phyloP scores from a whole-genome alignment of 1,140 invertebrate species.

The Eurosta solidaginis region DNA sequence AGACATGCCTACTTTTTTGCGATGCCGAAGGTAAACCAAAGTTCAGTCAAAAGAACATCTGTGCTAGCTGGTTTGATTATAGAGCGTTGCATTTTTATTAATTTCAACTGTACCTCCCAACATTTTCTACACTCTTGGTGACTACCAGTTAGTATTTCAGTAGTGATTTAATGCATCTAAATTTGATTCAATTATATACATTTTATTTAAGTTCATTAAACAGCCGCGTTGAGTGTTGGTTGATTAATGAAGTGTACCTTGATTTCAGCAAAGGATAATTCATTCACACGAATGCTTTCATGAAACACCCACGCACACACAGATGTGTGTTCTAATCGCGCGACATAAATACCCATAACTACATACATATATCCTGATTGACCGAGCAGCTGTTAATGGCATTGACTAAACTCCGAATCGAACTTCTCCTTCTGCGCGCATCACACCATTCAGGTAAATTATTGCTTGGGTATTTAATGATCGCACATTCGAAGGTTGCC shows the following conservation, averaged over 20 bases:
- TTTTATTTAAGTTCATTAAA: not conserved
- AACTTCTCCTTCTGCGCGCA: not conserved
- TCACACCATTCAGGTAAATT: not conserved
- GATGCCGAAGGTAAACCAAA: no score
- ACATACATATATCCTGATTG: no score
- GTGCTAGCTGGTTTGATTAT: no score
- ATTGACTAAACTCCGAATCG: not conserved
- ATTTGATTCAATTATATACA: not conserved
- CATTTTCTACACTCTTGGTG: no score
- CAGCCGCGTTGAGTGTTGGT: not conserved
- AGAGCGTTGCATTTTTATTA: no score
- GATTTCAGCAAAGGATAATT: not conserved
- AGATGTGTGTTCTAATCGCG: not conserved
- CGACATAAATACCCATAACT: not conserved
- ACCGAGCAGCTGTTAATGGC: not conserved
- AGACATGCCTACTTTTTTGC: no score
- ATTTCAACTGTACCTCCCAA: no score
- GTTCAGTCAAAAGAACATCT: no score
- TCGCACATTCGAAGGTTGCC: not conserved
- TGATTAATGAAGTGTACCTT: not conserved
- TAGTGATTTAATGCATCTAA: no score
- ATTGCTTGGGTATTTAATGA: constrained; percentile 10
- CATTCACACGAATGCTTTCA: not conserved
- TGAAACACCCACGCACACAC: not conserved
- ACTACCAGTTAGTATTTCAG: no score